Conservation (phyloP, 92 coral and sea anemone species). For the Pocillopora grandis region DNA sequence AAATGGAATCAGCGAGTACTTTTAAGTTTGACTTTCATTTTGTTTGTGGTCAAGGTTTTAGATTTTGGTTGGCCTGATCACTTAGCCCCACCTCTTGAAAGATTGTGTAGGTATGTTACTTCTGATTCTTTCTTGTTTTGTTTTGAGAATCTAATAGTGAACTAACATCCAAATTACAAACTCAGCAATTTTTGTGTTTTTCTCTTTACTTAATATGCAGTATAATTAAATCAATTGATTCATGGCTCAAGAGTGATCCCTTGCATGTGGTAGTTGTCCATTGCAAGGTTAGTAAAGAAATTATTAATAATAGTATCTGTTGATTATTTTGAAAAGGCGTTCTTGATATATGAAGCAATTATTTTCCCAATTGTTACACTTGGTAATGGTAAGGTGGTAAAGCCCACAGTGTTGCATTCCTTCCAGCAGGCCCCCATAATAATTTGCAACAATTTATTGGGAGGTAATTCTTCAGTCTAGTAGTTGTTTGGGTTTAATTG, state of each 20-base stretch:
- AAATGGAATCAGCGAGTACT: neutral
- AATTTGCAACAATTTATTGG: too few species aligned
- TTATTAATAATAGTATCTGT: too few species aligned
- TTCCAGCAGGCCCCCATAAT: too few species aligned
- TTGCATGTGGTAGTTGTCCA: slow-evolving; percentile 95
- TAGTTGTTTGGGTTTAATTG: too few species aligned
- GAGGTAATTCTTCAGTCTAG: too few species aligned
- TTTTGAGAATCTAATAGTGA: too few species aligned
- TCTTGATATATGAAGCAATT: too few species aligned
- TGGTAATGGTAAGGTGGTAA: too few species aligned
- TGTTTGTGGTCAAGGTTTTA: slow-evolving; percentile 64
- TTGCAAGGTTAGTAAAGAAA: slow-evolving; percentile 74
- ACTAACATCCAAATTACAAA: neutral
- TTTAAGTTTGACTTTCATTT: neutral
- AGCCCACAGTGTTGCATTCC: too few species aligned
- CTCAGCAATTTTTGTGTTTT: neutral
- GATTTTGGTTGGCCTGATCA: slow-evolving; percentile 99
- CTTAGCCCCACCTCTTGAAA: slow-evolving; percentile 94
- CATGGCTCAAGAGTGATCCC: slow-evolving; percentile 94
- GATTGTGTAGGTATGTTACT: slow-evolving; percentile 77
- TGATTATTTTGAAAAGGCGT: too few species aligned
- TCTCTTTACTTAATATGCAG: slow-evolving; percentile 56
- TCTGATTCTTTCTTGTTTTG: neutral
- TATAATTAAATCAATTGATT: slow-evolving; percentile 95
- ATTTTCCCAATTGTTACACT: too few species aligned